Evolutionary conservation across 2,888 invertebrate species (phyloP).

Genomic region (Drosophila phalerata): DNA sequence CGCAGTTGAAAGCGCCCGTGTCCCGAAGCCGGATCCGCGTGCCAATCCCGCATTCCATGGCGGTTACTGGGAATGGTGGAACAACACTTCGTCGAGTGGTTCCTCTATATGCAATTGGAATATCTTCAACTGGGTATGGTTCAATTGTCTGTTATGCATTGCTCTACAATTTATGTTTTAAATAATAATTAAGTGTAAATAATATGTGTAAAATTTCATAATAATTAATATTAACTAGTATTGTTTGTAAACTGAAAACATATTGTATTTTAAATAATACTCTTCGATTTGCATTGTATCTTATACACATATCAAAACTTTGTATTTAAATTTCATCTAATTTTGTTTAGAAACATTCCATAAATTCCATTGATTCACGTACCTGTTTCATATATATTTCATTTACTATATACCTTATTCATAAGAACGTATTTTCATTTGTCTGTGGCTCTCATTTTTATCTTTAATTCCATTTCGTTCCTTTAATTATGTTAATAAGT

Average conservation of each 20-base stretch:
- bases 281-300: neutral
- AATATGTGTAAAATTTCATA: neutral
- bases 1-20: constrained; percentile 85
- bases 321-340: neutral
- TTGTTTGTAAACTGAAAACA: neutral
- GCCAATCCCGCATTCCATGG: constrained; percentile 87
- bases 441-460: neutral
- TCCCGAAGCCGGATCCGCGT: constrained; percentile 86
- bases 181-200: neutral
- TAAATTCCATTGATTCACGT: neutral
- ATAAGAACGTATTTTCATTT: neutral
- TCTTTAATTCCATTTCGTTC: neutral
- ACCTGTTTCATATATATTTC: neutral
- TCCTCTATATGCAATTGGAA: neutral
- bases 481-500: neutral
- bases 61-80: constrained; percentile 88
- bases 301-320: neutral
- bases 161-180: neutral
- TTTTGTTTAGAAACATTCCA: neutral
- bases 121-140: constrained; percentile 14
- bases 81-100: constrained; percentile 38
- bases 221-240: constrained; percentile 1
- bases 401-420: neutral
- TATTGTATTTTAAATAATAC: neutral
- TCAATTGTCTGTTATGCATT: neutral